Evolutionary conservation across 2,113 vertebrate species (phyloP), one percentile per base, ranked within the genome.

Genomic region (Oenanthe oenanthe): DNA sequence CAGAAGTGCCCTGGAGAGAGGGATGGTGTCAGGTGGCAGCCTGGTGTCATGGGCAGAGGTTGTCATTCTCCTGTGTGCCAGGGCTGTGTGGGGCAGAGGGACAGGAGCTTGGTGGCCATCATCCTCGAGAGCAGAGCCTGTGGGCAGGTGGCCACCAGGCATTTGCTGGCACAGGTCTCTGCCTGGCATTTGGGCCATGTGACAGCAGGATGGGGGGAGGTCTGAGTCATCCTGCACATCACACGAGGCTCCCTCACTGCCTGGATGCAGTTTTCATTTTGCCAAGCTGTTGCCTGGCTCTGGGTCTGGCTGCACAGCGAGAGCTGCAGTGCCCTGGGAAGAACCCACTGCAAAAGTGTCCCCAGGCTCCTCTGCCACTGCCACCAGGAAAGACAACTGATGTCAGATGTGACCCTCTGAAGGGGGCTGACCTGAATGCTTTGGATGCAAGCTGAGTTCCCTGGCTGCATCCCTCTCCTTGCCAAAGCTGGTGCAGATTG

Each of bases 161-260:
- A 75, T 83, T 79, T 79, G 86, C 70, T 92, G 8, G 13, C 85
- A 70, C 12, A 47, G 91, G 70, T 7, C 4, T 34, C 54, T 60
- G 77, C 73, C 91, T 1, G 2, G 38, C 4, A 0, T 36, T 61
- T 4, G 42, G 73, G 72, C 77, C 10, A 0, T 15, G 48, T 2
- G 2, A 7, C 85, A 85, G 93, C 85, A 58, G 95, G 8, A 13
- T 68, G 89, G 58, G 79, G 80, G 88, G 53, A 94, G 78, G 28
- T 47, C 93, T 94, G 94, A 95, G 78, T 93, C 93, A 93, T 71
- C 70, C 81, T 42, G 61, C 2, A 4, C 81, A 47, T 77, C 88
- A 66, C 92, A 58, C 18, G 51, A 26, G 10, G 70, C 84, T 87
- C 73, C 1, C 3, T 61, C 68, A 16, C 42, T 13, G 12, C 21